Conservation (phyloP, 2,113 vertebrate species). For the Pelusios castaneus region DNA sequence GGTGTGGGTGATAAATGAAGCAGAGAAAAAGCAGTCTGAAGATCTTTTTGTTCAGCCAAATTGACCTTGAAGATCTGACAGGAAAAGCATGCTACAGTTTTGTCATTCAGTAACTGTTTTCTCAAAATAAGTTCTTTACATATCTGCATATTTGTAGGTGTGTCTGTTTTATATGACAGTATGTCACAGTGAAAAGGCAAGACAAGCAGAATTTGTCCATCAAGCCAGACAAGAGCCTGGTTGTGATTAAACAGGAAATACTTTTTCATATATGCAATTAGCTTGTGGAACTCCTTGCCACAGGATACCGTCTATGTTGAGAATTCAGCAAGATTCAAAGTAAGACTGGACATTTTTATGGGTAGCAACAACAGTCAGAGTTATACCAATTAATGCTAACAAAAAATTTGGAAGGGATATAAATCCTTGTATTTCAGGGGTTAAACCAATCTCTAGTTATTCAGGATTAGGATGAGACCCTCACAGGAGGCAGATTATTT, state of each 20-base stretch:
- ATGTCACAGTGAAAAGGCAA: constrained; percentile 35
- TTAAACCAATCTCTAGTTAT: constrained; percentile 7
- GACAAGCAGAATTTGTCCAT: constrained; percentile 37
- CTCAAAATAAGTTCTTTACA: neutral
- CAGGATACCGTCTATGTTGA: constrained; percentile 40
- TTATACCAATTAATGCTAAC: constrained; percentile 12
- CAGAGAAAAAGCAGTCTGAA: constrained; percentile 9
- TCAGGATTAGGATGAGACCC: constrained; percentile 1
- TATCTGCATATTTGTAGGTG: constrained; percentile 25
- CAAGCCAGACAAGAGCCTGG: constrained; percentile 35
- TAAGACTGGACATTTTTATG: neutral
- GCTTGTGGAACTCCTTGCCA: neutral
- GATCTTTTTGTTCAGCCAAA: neutral
- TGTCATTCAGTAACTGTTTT: neutral
- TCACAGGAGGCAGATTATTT: constrained; percentile 4
- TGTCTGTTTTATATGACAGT: constrained; percentile 4
- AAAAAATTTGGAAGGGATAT: constrained; percentile 12
- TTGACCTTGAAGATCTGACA: constrained; percentile 3
- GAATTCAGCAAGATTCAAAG: constrained; percentile 32
- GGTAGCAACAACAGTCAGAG: neutral
- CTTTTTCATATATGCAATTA: constrained; percentile 54
- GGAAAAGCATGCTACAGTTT: neutral
- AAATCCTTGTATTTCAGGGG: constrained; percentile 24
- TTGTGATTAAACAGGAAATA: constrained; percentile 33
- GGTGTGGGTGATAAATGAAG: constrained; percentile 34